phyloP scores from a whole-genome alignment of 64 coral and sea anemone genomes.

The Actinia equina region DNA sequence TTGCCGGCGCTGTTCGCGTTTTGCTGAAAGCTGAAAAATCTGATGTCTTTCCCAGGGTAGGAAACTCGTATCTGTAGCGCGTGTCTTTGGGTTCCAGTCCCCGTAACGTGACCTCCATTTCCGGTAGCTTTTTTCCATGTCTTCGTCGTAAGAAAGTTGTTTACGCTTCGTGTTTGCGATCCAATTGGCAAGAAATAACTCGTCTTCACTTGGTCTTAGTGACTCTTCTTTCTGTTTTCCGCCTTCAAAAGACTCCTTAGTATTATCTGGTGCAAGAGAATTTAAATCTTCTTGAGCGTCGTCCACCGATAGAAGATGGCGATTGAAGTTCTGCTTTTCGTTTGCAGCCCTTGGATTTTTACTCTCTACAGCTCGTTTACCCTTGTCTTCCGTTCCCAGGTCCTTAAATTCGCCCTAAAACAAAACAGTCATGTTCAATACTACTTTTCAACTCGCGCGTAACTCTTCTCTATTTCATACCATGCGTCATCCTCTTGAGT shows the following conservation, averaged over 20 bases:
- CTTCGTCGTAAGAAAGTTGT: slow-evolving; percentile 41
- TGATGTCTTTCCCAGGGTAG: slow-evolving; percentile 70
- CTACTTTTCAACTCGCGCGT: too few relatives aligned
- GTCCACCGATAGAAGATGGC: not conserved
- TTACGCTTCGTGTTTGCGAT: slow-evolving; percentile 84
- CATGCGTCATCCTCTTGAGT: too few relatives aligned
- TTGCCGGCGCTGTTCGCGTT: slow-evolving; percentile 17
- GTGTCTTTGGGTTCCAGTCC: slow-evolving; percentile 48
- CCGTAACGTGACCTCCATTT: slow-evolving; percentile 66
- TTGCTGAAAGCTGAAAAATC: slow-evolving; percentile 27
- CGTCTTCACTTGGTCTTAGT: slow-evolving; percentile 34
- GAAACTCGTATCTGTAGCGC: slow-evolving; percentile 56
- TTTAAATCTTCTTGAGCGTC: not conserved
- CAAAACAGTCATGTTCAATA: not conserved
- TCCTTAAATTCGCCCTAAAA: not conserved
- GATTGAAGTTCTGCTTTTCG: not conserved
- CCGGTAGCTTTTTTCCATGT: slow-evolving; percentile 38
- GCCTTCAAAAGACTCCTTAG: not conserved
- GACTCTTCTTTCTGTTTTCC: not conserved
- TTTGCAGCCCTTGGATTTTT: not conserved
- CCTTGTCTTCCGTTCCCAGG: not conserved
- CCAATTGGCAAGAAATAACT: slow-evolving; percentile 65
- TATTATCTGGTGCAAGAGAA: not conserved
- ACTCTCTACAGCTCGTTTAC: not conserved
- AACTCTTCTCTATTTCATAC: too few relatives aligned